Conservation (phyloP, 2,888 invertebrate genomes). For the Cryptocephalus primarius region DNA sequence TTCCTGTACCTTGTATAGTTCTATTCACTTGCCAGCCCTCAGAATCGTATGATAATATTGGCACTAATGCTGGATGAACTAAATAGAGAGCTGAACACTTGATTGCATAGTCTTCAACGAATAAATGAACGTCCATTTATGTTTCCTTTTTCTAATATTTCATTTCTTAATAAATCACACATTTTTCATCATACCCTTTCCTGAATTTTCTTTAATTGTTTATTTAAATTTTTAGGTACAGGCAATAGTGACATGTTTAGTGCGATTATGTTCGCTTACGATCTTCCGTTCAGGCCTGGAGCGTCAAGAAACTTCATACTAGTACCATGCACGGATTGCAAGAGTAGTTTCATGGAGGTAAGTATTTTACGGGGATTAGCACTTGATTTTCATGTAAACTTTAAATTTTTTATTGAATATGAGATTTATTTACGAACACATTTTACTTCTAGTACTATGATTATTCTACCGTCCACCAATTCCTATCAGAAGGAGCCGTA, state of each 20-base stretch:
- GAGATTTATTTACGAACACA: constrained; percentile 39
- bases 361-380: constrained; percentile 11
- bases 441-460: constrained; percentile 40
- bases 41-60: too few species aligned
- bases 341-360: constrained; percentile 57
- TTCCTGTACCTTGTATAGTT: too few species aligned
- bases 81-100: too few species aligned
- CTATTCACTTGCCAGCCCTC: too few species aligned
- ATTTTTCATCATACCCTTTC: too few species aligned
- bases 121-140: too few species aligned
- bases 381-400: neutral
- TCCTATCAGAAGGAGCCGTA: constrained; percentile 69
- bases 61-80: too few species aligned
- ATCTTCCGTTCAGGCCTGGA: constrained; percentile 68
- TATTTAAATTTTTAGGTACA: constrained; percentile 30
- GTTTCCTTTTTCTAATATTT: too few species aligned
- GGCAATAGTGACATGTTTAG: constrained; percentile 62
- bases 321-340: constrained; percentile 69
- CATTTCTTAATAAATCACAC: too few species aligned
- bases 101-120: too few species aligned
- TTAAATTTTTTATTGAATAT: constrained; percentile 10
- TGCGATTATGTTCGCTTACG: constrained; percentile 62
- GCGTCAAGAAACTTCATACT: constrained; percentile 74
- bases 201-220: neutral
- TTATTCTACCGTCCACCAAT: constrained; percentile 72